Conservation (phyloP, 2,797 vertebrate species). For the Potorous gilbertii region DNA sequence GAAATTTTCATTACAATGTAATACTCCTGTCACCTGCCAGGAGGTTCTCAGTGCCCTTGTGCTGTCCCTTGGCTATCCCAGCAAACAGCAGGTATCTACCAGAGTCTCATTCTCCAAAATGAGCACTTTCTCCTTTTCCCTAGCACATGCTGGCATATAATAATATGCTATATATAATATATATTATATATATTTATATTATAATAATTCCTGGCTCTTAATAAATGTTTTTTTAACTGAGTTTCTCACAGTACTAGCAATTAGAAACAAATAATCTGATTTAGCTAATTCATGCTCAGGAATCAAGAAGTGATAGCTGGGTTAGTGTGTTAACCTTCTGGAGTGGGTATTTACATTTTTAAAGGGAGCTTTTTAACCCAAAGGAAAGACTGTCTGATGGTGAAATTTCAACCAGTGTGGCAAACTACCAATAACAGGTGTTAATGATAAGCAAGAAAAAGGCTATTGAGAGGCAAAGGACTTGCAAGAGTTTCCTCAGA, state of each 20-base stretch:
- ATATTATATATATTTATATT: too few relatives aligned
- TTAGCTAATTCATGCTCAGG: neutral
- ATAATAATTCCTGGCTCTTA: neutral
- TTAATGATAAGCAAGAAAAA: neutral
- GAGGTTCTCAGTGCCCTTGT: neutral
- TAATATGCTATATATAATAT: too few relatives aligned
- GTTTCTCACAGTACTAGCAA: neutral
- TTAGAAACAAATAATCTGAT: neutral
- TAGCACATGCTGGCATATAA: neutral
- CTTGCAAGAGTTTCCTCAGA: neutral
- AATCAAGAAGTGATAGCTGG: neutral
- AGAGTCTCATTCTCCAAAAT: neutral
- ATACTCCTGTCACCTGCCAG: neutral
- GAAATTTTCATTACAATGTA: neutral
- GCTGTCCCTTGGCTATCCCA: neutral
- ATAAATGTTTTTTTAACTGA: neutral
- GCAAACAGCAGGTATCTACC: neutral
- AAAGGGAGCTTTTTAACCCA: neutral
- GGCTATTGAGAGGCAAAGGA: neutral
- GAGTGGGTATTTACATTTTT: neutral
- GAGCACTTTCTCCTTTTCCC: neutral
- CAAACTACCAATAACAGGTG: neutral
- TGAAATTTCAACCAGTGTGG: neutral
- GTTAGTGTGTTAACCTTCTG: neutral
- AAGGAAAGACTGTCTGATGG: neutral